Evolutionary conservation across 1,140 invertebrate genomes (phyloP).

Genomic region (Dolichoris vasculosae): DNA sequence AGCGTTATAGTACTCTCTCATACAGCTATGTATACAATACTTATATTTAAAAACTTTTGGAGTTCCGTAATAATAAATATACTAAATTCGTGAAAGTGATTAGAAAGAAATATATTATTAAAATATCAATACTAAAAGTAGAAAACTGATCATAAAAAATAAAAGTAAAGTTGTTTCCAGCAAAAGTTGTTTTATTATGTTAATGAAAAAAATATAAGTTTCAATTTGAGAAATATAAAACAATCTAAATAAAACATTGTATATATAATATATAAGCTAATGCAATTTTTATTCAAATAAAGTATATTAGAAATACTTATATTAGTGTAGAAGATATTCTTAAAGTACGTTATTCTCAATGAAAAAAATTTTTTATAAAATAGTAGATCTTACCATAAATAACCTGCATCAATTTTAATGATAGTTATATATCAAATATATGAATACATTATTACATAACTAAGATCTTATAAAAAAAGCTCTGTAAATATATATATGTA

Average conservation of each 20-base stretch:
- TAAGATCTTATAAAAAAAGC: background rate
- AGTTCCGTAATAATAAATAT: too few relatives aligned
- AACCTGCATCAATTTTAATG: background rate
- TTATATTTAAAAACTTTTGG: too few relatives aligned
- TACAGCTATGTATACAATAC: too few relatives aligned
- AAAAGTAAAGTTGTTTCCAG: too few relatives aligned
- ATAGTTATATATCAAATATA: background rate
- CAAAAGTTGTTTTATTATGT: too few relatives aligned
- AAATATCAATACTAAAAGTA: background rate
- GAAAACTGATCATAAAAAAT: too few relatives aligned
- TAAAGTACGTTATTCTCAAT: background rate
- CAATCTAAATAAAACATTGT: background rate
- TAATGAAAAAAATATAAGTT: background rate
- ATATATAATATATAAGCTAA: background rate
- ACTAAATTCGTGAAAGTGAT: too few relatives aligned
- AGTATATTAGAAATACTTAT: background rate
- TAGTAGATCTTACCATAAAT: too few relatives aligned
- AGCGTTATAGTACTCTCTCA: too few relatives aligned
- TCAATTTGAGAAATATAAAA: background rate
- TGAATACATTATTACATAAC: background rate
- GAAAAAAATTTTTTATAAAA: background rate
- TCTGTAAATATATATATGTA: too few relatives aligned
- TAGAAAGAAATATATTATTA: background rate
- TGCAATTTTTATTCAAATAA: background rate
- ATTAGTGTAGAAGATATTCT: background rate